Conservation (phyloP, 1,140 invertebrate genomes). For the Sitobion miscanthi region DNA sequence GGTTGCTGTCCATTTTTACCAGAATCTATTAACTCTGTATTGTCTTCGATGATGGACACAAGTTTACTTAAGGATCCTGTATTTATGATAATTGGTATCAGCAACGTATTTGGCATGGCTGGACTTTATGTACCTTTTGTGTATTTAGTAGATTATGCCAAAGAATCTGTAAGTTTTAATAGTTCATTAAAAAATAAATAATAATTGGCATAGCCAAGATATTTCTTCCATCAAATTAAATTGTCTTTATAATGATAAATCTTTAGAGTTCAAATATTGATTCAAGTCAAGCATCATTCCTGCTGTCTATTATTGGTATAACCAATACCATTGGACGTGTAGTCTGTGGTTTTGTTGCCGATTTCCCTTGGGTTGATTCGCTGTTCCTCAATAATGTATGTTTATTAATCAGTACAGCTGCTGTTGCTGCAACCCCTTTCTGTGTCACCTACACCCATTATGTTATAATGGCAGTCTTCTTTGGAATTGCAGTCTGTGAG, state of each 20-base stretch:
- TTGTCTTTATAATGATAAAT: slow-evolving; percentile 55
- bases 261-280: slow-evolving; percentile 74
- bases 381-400: slow-evolving; percentile 94
- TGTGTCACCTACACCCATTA: slow-evolving; percentile 79
- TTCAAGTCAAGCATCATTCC: slow-evolving; percentile 77
- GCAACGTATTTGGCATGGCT: slow-evolving; percentile 93
- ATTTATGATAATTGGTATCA: slow-evolving; percentile 91
- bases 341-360: slow-evolving; percentile 83
- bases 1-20: slow-evolving; percentile 74
- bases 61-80: slow-evolving; percentile 87
- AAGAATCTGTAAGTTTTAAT: slow-evolving; percentile 65
- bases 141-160: slow-evolving; percentile 86
- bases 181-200: slow-evolving; percentile 13
- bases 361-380: slow-evolving; percentile 87
- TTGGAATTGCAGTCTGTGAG: slow-evolving; percentile 95
- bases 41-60: slow-evolving; percentile 93
- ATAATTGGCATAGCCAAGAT: background rate
- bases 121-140: slow-evolving; percentile 96
- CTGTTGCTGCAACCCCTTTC: slow-evolving; percentile 84
- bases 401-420: slow-evolving; percentile 85
- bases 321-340: slow-evolving; percentile 92
- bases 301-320: slow-evolving; percentile 94
- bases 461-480: slow-evolving; percentile 84
- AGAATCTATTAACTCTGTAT: slow-evolving; percentile 79
- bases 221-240: slow-evolving; percentile 18